Base-by-base conservation (phyloP, 2,888 invertebrate genomes). In the Scotopteryx bipunctaria region DNA sequence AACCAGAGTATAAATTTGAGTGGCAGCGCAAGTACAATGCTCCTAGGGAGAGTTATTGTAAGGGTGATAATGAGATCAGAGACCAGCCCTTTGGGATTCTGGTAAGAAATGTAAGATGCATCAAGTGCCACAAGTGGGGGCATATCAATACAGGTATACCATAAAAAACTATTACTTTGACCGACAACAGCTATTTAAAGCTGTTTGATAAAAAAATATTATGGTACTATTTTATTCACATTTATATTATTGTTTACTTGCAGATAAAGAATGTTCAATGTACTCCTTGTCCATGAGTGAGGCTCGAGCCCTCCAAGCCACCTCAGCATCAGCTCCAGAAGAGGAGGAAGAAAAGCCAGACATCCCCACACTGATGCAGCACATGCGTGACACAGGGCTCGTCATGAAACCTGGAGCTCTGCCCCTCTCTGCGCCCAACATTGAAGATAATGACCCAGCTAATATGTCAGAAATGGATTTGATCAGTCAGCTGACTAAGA, bases 21-120 rank as follows among this genome's bases (percentile, higher is more conserved):
- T 99, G 99, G 99, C 99, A 99, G 84, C 92, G 99, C 35, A 99
- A 99, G 81, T 99, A 98, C 73, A 99, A 99, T 91, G 99, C 99
- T 3, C 99, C 99, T 0, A 92, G 99, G 81, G 99, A 99, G 87
- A 98, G 98, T 69, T 99, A 98, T 80, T 98, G 99, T 71, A 99
- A 99, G 82, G 98, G 98, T 11, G 98, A 99, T 79, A 97, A 98
- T 59, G 97, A 98, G 81, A 99, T 99, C 70, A 92, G 97, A 52
- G 99, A 99, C 87, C 99, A 99, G 81, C 99, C 99, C 0, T 99
- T 99, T 92, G 99, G 99, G 25, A 99, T 99, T 70, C 94, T 98
- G 86, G 98, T 99, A 1, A 91, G 98, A 45, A 98, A 99, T 91
- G 99, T 99, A 0, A 93, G 99, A 21, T 99, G 99, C 73, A 98